Conservation (phyloP, 2,797 vertebrate genomes). For the Onychomys torridus region DNA sequence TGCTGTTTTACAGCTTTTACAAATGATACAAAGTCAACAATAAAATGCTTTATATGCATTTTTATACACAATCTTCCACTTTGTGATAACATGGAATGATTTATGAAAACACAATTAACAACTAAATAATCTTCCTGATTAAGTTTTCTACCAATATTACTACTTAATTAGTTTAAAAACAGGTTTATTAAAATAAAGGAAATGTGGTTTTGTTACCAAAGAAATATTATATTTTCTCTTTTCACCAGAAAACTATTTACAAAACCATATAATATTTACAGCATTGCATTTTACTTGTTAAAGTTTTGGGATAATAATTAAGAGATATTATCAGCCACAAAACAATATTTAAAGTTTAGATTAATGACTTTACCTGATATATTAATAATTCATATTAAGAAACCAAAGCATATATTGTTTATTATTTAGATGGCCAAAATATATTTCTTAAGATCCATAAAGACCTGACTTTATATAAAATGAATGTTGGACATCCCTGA, state of each 20-base stretch:
- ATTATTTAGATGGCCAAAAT: background rate
- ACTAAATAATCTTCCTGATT: background rate
- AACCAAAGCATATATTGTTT: background rate
- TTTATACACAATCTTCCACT: background rate
- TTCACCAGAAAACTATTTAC: background rate
- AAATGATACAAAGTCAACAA: background rate
- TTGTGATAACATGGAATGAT: background rate
- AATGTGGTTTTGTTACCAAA: background rate
- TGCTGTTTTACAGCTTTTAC: background rate
- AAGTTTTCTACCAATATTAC: background rate
- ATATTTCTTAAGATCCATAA: background rate
- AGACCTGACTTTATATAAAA: background rate
- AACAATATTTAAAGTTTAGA: background rate
- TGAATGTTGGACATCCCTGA: background rate
- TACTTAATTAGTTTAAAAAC: background rate
- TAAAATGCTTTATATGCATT: background rate
- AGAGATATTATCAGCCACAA: background rate
- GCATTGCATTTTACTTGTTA: background rate
- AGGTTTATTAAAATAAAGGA: background rate
- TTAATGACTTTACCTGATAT: background rate
- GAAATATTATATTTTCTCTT: background rate
- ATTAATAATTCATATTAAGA: background rate
- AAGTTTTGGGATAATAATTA: background rate
- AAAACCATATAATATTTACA: background rate
- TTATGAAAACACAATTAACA: background rate